phyloP scores from a whole-genome alignment of 2,888 invertebrate genomes.

The Sarcophaga caerulescens region DNA sequence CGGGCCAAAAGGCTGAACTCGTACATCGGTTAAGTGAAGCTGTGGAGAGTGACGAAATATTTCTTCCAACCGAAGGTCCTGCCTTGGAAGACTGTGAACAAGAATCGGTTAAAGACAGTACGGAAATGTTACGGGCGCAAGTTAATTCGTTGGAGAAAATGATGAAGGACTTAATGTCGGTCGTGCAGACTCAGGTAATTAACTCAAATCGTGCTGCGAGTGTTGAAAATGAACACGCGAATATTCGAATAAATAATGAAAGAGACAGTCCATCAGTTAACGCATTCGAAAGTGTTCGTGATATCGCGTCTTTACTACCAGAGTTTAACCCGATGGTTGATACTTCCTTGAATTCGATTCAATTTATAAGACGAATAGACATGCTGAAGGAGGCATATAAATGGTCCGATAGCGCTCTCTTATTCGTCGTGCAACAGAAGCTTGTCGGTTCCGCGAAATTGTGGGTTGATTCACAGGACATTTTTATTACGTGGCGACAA shows the following conservation, averaged over 20 bases:
- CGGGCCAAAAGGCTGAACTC: constrained; percentile 23
- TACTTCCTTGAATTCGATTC: constrained; percentile 37
- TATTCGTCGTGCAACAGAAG: constrained; percentile 50
- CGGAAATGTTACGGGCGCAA: not conserved
- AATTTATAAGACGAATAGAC: constrained; percentile 51
- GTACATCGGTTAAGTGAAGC: constrained; percentile 23
- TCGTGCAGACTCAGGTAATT: constrained; percentile 26
- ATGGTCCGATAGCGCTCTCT: constrained; percentile 55
- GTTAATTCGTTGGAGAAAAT: constrained; percentile 11
- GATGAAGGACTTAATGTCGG: constrained; percentile 48
- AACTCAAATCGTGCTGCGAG: not conserved
- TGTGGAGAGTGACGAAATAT: not conserved
- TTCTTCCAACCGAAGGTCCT: too few relatives aligned
- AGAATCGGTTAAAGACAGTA: not conserved
- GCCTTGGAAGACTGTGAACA: too few relatives aligned
- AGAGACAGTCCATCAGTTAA: not conserved
- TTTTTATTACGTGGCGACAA: constrained; percentile 38
- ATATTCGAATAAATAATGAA: too few relatives aligned
- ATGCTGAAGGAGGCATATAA: constrained; percentile 49
- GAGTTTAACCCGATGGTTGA: constrained; percentile 48
- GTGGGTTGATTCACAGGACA: constrained; percentile 42
- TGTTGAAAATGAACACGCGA: not conserved
- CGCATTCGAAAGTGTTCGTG: constrained; percentile 29
- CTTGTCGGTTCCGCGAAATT: constrained; percentile 27
- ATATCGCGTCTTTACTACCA: constrained; percentile 42